phyloP scores from a whole-genome alignment of 1,140 invertebrate species.

The Pantala flavescens region DNA sequence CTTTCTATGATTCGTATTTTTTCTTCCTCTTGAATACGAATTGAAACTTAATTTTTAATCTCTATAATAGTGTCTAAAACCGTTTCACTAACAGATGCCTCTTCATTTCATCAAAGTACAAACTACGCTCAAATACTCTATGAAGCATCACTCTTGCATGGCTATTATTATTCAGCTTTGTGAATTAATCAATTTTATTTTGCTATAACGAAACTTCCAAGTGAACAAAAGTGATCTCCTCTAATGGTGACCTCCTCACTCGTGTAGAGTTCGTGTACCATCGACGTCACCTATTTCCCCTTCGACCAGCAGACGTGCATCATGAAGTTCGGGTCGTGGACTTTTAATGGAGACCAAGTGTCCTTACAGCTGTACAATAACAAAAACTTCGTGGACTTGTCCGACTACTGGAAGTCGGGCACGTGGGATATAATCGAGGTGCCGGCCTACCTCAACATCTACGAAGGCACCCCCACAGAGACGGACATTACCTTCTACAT shows the following conservation, averaged over 20 bases:
- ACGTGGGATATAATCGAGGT: slow-evolving; percentile 99
- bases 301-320: slow-evolving; percentile 98
- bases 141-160: too few relatives aligned
- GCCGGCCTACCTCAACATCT: slow-evolving; percentile 84
- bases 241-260: slow-evolving; percentile 10
- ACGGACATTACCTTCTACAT: slow-evolving; percentile 97
- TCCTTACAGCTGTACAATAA: slow-evolving; percentile 87
- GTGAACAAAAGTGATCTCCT: background rate
- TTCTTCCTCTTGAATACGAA: too few relatives aligned
- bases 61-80: too few relatives aligned
- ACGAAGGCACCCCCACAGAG: slow-evolving; percentile 74
- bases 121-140: too few relatives aligned
- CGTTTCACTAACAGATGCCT: too few relatives aligned
- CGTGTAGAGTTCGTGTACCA: slow-evolving; percentile 91
- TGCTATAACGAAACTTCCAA: too few relatives aligned
- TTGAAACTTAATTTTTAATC: too few relatives aligned
- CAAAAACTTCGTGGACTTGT: slow-evolving; percentile 90
- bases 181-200: too few relatives aligned
- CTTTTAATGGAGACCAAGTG: slow-evolving; percentile 95
- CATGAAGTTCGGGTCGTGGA: slow-evolving; percentile 99
- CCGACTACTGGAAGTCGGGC: slow-evolving; percentile 95
- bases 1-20: too few relatives aligned
- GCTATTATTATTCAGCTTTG: too few relatives aligned
- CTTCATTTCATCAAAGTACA: too few relatives aligned
- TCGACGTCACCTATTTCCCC: slow-evolving; percentile 98